Evolutionary conservation across 2,797 vertebrate genomes (phyloP).

Genomic region (Antrozous pallidus): DNA sequence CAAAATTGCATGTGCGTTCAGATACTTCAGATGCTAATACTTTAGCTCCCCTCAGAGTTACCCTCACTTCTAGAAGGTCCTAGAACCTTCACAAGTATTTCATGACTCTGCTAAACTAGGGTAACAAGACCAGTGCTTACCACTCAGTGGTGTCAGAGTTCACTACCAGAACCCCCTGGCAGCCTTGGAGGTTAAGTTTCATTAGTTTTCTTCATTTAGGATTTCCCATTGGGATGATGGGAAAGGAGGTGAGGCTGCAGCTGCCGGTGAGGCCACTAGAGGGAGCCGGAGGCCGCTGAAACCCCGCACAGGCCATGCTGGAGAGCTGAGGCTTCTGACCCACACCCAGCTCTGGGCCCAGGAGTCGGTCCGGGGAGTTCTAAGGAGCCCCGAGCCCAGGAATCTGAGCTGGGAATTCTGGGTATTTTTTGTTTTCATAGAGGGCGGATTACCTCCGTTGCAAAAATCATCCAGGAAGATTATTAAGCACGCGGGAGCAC

Average conservation of each 20-base stretch:
- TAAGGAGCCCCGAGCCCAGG: neutral
- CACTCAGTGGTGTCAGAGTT: neutral
- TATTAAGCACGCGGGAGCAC: neutral
- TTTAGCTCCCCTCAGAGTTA: neutral
- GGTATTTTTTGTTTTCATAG: neutral
- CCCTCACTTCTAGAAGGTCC: neutral
- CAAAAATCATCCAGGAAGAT: neutral
- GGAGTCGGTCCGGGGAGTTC: neutral
- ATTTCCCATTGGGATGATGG: accelerated
- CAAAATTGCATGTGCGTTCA: neutral
- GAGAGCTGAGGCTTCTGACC: neutral
- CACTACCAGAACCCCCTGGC: neutral
- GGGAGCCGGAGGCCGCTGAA: neutral
- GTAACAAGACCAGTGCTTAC: neutral
- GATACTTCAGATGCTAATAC: neutral
- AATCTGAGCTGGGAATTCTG: neutral
- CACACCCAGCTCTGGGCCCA: neutral
- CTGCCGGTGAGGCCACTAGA: accelerated
- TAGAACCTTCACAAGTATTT: neutral
- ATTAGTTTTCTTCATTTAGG: neutral
- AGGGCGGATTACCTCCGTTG: neutral
- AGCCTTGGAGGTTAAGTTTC: neutral
- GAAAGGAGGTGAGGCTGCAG: neutral
- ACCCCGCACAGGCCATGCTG: accelerated
- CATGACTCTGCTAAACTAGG: neutral